Conservation (phyloP, 2,113 vertebrate species). For the Hyperoodon ampullatus region DNA sequence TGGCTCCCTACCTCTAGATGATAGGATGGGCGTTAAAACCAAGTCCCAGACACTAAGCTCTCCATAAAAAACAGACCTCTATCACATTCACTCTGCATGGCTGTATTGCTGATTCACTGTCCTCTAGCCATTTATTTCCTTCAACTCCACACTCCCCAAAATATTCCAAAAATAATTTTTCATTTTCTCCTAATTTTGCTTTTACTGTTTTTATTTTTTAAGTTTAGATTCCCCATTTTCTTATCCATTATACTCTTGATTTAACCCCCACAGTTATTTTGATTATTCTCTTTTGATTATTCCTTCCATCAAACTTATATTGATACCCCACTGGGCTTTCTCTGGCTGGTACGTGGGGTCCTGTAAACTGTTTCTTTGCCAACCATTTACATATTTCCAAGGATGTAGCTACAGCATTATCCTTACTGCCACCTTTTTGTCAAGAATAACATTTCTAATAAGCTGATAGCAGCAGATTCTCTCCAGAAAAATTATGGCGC, state of each 20-base stretch:
- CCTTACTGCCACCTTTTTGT: background rate
- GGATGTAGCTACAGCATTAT: background rate
- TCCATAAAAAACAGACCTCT: background rate
- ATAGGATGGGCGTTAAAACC: background rate
- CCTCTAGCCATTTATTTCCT: background rate
- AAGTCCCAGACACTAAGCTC: background rate
- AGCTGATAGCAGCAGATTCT: background rate
- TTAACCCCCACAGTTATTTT: background rate
- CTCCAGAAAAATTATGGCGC: background rate
- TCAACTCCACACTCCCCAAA: background rate
- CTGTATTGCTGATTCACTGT: background rate
- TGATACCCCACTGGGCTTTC: background rate
- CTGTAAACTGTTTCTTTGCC: background rate
- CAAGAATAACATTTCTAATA: background rate
- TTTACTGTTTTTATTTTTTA: background rate
- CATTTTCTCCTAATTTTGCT: background rate
- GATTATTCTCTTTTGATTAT: background rate
- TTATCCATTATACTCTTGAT: background rate
- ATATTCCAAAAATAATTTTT: background rate
- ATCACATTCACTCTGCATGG: background rate
- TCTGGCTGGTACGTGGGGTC: background rate
- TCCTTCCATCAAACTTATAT: background rate
- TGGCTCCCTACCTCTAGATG: background rate
- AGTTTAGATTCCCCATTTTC: background rate
- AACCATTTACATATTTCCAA: background rate